These are phyloP conservation scores for Mycteria americana DNA, from an alignment of 2,797 vertebrate species.

Conservation along the genomic window DNA sequence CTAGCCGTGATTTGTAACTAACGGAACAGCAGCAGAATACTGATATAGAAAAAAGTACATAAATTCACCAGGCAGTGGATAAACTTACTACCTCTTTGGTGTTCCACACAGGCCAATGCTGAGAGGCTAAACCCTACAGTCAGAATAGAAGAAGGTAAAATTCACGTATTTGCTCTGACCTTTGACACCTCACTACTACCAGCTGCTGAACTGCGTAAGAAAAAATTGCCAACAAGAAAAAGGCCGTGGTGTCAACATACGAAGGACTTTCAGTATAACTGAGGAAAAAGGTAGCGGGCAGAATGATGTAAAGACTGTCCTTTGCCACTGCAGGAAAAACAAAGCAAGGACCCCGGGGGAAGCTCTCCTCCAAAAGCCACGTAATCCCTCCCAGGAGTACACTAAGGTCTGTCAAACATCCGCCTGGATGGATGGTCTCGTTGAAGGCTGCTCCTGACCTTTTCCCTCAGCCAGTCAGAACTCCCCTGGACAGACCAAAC, in stretches of 20 bases:
- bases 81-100: neutral
- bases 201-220: neutral
- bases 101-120: neutral
- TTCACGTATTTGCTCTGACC: neutral
- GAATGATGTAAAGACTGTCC: conserved; percentile 20
- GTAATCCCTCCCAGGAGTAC: neutral
- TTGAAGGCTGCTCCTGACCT: conserved; percentile 32
- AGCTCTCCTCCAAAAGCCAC: neutral
- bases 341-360: conserved; percentile 3
- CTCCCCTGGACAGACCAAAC: neutral
- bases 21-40: neutral
- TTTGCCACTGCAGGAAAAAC: neutral
- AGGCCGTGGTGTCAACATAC: neutral
- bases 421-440: neutral
- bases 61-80: neutral
- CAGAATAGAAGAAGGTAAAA: neutral
- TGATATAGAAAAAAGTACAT: neutral
- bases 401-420: neutral
- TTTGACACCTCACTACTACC: neutral
- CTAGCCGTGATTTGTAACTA: neutral
- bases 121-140: neutral
- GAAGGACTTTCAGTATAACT: neutral
- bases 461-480: conserved; percentile 1
- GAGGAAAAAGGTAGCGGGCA: neutral
- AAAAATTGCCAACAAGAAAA: neutral